Conservation (phyloP, 2,797 vertebrate genomes). For the Xenops minutus region DNA sequence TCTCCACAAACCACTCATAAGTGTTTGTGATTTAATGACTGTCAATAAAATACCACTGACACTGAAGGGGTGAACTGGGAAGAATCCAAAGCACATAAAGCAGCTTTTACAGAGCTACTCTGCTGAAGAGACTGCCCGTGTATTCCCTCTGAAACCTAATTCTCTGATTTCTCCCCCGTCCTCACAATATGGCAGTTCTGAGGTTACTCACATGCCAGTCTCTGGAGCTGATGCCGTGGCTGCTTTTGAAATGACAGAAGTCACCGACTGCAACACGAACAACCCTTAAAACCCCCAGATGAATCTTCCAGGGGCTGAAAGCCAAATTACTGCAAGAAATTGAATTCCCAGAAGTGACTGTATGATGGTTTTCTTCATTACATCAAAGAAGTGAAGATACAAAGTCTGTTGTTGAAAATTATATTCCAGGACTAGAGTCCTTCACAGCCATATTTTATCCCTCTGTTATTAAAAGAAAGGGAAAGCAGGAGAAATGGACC, state of each 20-base stretch:
- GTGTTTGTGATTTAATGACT: background rate
- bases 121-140: background rate
- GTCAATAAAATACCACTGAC: background rate
- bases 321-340: conserved; percentile 28
- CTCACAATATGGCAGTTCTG: background rate
- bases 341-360: conserved; percentile 20
- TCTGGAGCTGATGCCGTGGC: background rate
- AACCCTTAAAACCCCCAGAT: background rate
- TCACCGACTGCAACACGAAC: background rate
- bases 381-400: background rate
- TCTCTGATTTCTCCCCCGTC: background rate
- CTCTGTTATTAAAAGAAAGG: background rate
- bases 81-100: background rate
- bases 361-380: conserved; percentile 4
- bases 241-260: conserved; percentile 15
- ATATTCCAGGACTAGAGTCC: background rate
- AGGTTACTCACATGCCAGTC: background rate
- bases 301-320: conserved; percentile 15
- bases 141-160: background rate
- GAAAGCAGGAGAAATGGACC: background rate
- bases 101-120: background rate
- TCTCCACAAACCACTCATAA: background rate
- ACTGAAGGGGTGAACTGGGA: background rate
- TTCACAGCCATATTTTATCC: background rate
- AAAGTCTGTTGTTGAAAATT: conserved; percentile 21